These are phyloP conservation scores for Eulimnadia texana DNA, from an alignment of 1,140 invertebrate species.

Conservation along the genomic window DNA sequence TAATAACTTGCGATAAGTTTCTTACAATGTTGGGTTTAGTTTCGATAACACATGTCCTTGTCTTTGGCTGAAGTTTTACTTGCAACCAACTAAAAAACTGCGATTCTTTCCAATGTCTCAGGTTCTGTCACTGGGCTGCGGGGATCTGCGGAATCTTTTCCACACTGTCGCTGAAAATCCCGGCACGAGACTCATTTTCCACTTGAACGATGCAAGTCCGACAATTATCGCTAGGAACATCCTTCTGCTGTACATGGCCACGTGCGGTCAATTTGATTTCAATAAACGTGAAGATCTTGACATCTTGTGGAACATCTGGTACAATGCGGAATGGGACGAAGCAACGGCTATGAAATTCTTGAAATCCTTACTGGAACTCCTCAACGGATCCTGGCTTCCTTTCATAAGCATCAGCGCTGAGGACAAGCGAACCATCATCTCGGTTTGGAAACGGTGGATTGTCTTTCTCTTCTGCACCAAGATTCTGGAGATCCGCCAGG, in stretches of 20 bases:
- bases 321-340: constrained; percentile 4
- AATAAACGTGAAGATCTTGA: background rate
- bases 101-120: background rate
- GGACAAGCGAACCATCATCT: background rate
- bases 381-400: background rate
- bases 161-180: background rate
- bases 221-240: background rate
- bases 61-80: too few species aligned
- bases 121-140: background rate
- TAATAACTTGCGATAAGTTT: background rate
- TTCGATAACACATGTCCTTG: background rate
- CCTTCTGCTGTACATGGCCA: background rate
- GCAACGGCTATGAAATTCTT: background rate
- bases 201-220: background rate
- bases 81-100: too few species aligned
- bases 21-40: too few species aligned
- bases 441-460: background rate
- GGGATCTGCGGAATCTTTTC: background rate
- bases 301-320: background rate
- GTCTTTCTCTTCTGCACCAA: background rate
- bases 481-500: background rate
- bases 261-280: background rate
- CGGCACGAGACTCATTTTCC: background rate
- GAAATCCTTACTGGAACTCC: background rate
- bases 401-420: background rate